A percentile compares a stretch with the other conserved stretches of the same genome.
These are phyloP conservation scores for Monoplex corrugatus DNA, from an alignment of 2,888 invertebrate species.

Conservation along the genomic window DNA sequence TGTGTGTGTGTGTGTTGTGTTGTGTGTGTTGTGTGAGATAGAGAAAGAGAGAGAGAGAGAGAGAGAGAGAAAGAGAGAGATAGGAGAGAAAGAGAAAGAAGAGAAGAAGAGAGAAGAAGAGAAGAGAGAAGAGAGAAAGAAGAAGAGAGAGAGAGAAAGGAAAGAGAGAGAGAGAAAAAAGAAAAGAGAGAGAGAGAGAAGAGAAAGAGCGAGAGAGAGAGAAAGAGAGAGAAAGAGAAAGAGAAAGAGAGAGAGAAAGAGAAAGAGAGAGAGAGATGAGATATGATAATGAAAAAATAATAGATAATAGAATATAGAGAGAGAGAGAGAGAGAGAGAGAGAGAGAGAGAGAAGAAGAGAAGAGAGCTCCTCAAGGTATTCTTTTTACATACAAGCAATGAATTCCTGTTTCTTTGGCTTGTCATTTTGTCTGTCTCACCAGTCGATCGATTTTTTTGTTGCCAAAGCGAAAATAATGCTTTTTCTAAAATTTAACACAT, in stretches of 20 bases:
- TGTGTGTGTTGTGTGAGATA: too few species aligned
- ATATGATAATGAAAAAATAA: neutral
- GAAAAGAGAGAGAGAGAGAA: neutral
- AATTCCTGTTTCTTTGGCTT: too few species aligned
- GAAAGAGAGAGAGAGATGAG: slow-evolving; percentile 36
- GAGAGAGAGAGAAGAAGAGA: neutral
- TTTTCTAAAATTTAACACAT: too few species aligned
- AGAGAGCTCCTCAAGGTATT: too few species aligned
- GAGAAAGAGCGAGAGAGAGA: neutral
- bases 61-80: slow-evolving; percentile 37
- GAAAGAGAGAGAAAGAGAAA: slow-evolving; percentile 3
- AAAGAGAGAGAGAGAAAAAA: slow-evolving; percentile 7
- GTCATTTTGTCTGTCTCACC: too few species aligned
- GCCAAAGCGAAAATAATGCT: too few species aligned
- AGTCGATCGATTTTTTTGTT: too few species aligned
- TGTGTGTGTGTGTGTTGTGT: too few species aligned
- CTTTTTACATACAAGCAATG: too few species aligned
- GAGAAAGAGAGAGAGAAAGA: slow-evolving; percentile 38
- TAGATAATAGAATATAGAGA: too few species aligned
- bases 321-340: neutral
- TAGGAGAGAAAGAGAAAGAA: slow-evolving; percentile 20
- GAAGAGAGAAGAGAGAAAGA: neutral
- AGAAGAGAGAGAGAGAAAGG: slow-evolving; percentile 6
- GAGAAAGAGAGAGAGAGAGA: slow-evolving; percentile 3
- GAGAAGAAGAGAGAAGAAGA: slow-evolving; percentile 20